Percentiles rank a stretch among this genome's conserved stretches.
Conservation (phyloP, 2,888 invertebrate genomes). For the Dichetophora obliterata region DNA sequence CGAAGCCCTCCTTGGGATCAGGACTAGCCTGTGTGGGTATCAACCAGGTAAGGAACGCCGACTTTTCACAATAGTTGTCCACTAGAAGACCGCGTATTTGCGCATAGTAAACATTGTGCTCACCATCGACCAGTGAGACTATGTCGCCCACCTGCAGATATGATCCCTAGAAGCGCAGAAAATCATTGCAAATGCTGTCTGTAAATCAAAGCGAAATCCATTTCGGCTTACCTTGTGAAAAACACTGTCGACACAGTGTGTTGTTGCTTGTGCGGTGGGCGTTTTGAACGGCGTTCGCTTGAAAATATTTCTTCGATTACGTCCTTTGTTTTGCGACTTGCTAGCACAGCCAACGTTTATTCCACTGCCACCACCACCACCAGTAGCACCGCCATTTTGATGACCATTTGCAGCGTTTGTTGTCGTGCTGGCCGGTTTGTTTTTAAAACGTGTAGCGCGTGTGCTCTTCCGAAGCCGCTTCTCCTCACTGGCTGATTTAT, state of each 20-base stretch:
- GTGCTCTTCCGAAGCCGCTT: slow-evolving; percentile 63
- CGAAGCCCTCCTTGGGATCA: slow-evolving; percentile 82
- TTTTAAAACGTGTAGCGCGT: slow-evolving; percentile 60
- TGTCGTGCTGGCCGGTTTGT: slow-evolving; percentile 61
- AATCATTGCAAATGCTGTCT: background rate
- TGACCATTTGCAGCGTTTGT: slow-evolving; percentile 46
- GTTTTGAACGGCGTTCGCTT: slow-evolving; percentile 86
- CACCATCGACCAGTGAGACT: slow-evolving; percentile 84
- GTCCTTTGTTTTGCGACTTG: slow-evolving; percentile 72
- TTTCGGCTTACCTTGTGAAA: slow-evolving; percentile 76
- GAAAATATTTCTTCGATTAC: slow-evolving; percentile 82
- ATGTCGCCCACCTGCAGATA: slow-evolving; percentile 93
- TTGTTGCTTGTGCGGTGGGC: slow-evolving; percentile 84
- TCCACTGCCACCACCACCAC: background rate
- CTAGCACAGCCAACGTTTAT: slow-evolving; percentile 39
- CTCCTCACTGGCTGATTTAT: slow-evolving; percentile 55
- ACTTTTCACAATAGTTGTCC: slow-evolving; percentile 94
- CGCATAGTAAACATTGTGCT: slow-evolving; percentile 86
- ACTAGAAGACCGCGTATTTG: slow-evolving; percentile 90
- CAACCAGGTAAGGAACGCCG: slow-evolving; percentile 92
- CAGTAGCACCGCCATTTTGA: slow-evolving; percentile 45
- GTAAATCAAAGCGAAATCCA: background rate
- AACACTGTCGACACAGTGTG: slow-evolving; percentile 81
- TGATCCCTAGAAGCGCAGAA: slow-evolving; percentile 59
- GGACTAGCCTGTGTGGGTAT: slow-evolving; percentile 87